Conservation (phyloP, 2,797 vertebrate genomes). For the Platalea minor region DNA sequence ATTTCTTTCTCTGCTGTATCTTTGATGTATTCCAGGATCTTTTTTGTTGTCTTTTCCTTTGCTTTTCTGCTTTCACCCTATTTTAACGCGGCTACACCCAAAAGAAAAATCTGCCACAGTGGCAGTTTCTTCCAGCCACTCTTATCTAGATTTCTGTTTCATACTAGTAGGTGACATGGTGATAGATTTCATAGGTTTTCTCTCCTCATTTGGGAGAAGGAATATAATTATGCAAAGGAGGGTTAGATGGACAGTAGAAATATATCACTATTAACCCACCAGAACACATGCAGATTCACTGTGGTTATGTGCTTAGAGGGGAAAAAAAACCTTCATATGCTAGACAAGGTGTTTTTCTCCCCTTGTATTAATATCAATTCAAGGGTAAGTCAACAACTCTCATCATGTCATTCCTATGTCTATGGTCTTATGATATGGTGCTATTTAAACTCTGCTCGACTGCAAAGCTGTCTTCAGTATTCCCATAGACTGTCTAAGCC, state of each 20-base stretch:
- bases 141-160: conserved; percentile 49
- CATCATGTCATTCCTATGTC: background rate
- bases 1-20: conserved; percentile 47
- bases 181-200: conserved; percentile 58
- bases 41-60: background rate
- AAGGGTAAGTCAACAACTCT: conserved; percentile 35
- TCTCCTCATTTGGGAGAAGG: conserved; percentile 54
- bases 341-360: background rate
- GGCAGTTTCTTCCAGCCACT: background rate
- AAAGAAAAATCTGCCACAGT: conserved; percentile 18
- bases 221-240: conserved; percentile 67
- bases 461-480: background rate
- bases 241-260: conserved; percentile 58
- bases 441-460: background rate
- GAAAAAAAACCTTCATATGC: background rate
- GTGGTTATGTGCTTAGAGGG: background rate
- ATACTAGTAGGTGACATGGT: conserved; percentile 33
- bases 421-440: background rate
- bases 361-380: conserved; percentile 4
- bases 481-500: conserved; percentile 10
- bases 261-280: conserved; percentile 59
- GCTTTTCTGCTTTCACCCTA: background rate
- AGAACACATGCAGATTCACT: conserved; percentile 34
- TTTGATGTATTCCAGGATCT: background rate
- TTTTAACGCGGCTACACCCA: conserved; percentile 12